Evolutionary conservation across 2,888 invertebrate species (phyloP).

Genomic region (Crepidodera aurea): DNA sequence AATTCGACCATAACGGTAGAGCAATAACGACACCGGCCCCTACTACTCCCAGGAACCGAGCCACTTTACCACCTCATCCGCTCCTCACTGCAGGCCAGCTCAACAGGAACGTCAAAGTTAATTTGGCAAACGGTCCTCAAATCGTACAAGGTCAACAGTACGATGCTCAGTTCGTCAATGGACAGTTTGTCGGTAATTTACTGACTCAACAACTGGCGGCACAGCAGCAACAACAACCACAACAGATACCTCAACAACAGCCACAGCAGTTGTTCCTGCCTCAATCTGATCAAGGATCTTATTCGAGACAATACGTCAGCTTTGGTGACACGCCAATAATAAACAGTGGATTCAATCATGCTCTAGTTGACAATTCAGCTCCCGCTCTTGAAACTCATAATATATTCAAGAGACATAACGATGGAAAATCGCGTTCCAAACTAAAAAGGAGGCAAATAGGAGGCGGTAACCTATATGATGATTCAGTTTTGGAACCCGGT

Average conservation of each 20-base stretch:
- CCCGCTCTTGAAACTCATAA: conserved; percentile 59
- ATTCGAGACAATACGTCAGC: conserved; percentile 39
- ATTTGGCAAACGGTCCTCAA: conserved; percentile 59
- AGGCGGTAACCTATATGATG: conserved; percentile 73
- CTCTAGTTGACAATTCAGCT: conserved; percentile 68
- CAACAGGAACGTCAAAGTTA: conserved; percentile 67
- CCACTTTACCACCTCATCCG: conserved; percentile 64
- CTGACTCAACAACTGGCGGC: conserved; percentile 50
- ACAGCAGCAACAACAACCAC: conserved; percentile 30
- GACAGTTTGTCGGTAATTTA: conserved; percentile 65
- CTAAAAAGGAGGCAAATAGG: conserved; percentile 74
- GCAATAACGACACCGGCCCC: conserved; percentile 69
- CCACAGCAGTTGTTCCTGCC: conserved; percentile 8
- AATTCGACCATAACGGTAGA: conserved; percentile 77
- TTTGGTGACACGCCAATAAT: conserved; percentile 60
- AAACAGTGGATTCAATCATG: conserved; percentile 62
- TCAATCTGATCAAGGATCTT: conserved; percentile 33
- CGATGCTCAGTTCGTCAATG: conserved; percentile 70
- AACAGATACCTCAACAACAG: conserved; percentile 3
- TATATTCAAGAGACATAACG: conserved; percentile 62
- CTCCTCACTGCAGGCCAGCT: conserved; percentile 71
- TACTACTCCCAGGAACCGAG: conserved; percentile 65
- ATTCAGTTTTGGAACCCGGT: conserved; percentile 60
- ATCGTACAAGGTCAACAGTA: conserved; percentile 44
- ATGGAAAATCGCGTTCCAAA: conserved; percentile 39